These are phyloP conservation scores for Zaprionus obscuricornis DNA, from an alignment of 2,888 invertebrate species.

Conservation along the genomic window DNA sequence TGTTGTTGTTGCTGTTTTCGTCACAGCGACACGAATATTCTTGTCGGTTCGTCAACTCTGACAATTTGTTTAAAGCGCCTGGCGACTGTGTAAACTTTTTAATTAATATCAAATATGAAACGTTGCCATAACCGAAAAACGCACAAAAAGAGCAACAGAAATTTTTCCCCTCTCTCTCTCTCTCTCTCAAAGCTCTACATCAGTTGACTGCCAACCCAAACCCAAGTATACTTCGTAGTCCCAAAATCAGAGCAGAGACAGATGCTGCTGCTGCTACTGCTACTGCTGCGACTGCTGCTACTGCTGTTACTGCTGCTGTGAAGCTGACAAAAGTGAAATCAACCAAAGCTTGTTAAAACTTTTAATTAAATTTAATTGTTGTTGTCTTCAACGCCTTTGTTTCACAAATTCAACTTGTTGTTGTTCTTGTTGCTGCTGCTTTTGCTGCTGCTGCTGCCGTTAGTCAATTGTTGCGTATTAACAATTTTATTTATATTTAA, in stretches of 20 bases:
- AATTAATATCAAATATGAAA: slow-evolving; percentile 78
- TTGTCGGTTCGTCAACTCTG: slow-evolving; percentile 33
- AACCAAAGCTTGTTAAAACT: slow-evolving; percentile 73
- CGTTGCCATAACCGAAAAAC: slow-evolving; percentile 45
- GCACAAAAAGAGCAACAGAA: slow-evolving; percentile 1
- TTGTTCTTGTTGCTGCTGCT: slow-evolving; percentile 1
- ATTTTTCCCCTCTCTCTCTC: too few relatives aligned
- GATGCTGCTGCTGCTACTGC: slow-evolving; percentile 1
- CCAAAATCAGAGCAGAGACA: slow-evolving; percentile 36
- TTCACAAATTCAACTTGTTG: background rate
- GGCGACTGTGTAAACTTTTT: slow-evolving; percentile 67
- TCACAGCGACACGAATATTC: slow-evolving; percentile 6
- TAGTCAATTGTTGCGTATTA: slow-evolving; percentile 18
- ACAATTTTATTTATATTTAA: slow-evolving; percentile 15
- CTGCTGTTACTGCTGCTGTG: too few relatives aligned
- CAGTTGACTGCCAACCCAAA: too few relatives aligned
- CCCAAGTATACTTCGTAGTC: too few relatives aligned
- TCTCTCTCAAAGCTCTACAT: too few relatives aligned
- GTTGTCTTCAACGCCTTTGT: slow-evolving; percentile 34
- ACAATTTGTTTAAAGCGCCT: slow-evolving; percentile 72
- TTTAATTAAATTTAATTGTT: slow-evolving; percentile 79
- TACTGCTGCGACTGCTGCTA: too few relatives aligned
- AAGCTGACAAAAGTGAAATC: slow-evolving; percentile 69
- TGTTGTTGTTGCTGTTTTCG: slow-evolving; percentile 39
- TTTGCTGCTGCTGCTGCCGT: slow-evolving; percentile 15